phyloP scores from a whole-genome alignment of 1,140 invertebrate species.

The Macrobrachium rosenbergii region DNA sequence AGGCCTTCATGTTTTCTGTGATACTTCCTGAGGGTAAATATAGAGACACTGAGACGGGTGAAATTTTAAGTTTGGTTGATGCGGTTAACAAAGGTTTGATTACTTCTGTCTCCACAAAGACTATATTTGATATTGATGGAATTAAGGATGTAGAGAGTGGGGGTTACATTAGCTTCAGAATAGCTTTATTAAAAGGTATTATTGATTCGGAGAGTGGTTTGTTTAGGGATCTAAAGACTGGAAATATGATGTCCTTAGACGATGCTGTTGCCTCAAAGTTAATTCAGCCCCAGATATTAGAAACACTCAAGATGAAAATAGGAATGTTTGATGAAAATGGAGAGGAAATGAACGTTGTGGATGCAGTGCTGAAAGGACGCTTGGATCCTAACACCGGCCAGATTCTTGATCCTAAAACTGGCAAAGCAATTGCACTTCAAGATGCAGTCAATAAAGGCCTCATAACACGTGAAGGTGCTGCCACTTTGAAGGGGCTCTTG shows the following conservation, averaged over 20 bases:
- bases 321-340: constrained; percentile 79
- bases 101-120: constrained; percentile 87
- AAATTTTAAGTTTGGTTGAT: constrained; percentile 80
- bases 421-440: constrained; percentile 84
- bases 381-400: constrained; percentile 90
- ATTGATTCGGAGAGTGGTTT: constrained; percentile 82
- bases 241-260: constrained; percentile 80
- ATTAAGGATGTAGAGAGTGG: constrained; percentile 87
- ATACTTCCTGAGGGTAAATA: constrained; percentile 82
- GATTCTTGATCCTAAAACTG: constrained; percentile 82
- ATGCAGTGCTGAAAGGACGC: constrained; percentile 85
- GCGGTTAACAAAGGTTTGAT: constrained; percentile 90
- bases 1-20: constrained; percentile 85
- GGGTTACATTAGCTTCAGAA: constrained; percentile 88
- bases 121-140: constrained; percentile 92
- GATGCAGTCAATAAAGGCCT: constrained; percentile 87
- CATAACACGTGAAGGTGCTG: constrained; percentile 87
- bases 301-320: constrained; percentile 86
- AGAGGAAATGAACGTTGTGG: constrained; percentile 84
- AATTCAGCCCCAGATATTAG: constrained; percentile 82
- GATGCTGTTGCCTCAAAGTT: constrained; percentile 72
- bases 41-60: constrained; percentile 79
- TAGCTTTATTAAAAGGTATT: constrained; percentile 84
- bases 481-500: constrained; percentile 84
- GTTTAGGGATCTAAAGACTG: constrained; percentile 81